Evolutionary conservation across 2,888 invertebrate species (phyloP).

Genomic region (Drosophila tanythrix): DNA sequence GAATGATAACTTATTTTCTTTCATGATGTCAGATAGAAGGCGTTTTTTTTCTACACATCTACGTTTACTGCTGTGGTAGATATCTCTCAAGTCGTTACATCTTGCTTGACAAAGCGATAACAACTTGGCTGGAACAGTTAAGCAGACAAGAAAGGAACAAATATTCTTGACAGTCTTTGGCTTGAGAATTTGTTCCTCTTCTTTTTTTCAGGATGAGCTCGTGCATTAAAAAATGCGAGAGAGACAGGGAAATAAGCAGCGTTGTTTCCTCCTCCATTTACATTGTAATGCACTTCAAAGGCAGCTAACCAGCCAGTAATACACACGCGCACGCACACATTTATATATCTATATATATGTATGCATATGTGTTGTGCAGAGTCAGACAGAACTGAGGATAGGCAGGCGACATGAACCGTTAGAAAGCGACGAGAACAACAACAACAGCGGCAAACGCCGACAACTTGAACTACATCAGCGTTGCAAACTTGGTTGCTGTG

Average conservation of each 20-base stretch:
- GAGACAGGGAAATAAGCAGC: conserved; percentile 52
- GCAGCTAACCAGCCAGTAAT: conserved; percentile 55
- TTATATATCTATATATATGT: not conserved
- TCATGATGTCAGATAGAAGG: not conserved
- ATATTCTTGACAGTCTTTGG: conserved; percentile 7
- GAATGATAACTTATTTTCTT: not conserved
- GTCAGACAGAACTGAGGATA: conserved; percentile 45
- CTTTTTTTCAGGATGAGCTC: conserved; percentile 43
- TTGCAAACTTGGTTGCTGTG: conserved; percentile 22
- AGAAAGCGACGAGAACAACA: conserved; percentile 46
- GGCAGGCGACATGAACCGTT: conserved; percentile 61
- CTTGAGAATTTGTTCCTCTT: conserved; percentile 10
- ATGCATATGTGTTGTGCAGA: conserved; percentile 12
- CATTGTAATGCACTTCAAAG: conserved; percentile 72
- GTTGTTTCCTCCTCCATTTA: conserved; percentile 66
- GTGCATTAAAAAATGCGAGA: conserved; percentile 25
- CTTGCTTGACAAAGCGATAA: conserved; percentile 4
- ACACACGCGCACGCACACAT: conserved; percentile 25
- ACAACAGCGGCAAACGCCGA: conserved; percentile 25
- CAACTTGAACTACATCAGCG: conserved; percentile 66
- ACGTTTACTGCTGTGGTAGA: not conserved
- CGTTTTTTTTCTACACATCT: not conserved
- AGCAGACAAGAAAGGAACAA: not conserved
- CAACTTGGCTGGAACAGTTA: not conserved
- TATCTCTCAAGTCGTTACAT: not conserved